Percentiles rank a stretch among this genome's conserved stretches.
Conservation (phyloP, 1,140 invertebrate species). For the Platyura marginata region DNA sequence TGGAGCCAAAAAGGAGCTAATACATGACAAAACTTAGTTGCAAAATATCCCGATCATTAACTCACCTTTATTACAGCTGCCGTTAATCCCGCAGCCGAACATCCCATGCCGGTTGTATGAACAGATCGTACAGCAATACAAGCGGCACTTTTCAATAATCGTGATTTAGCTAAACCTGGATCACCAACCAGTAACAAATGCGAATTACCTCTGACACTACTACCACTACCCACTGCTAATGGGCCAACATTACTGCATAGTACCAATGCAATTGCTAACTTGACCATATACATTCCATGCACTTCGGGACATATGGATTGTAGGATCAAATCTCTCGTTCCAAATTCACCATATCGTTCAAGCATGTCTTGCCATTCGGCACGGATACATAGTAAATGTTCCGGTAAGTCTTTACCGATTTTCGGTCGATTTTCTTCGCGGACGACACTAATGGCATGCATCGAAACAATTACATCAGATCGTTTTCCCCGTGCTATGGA, state of each 20-base stretch:
- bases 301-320: conserved; percentile 71
- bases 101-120: conserved; percentile 69
- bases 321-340: conserved; percentile 60
- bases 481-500: conserved; percentile 33
- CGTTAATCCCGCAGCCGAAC: conserved; percentile 75
- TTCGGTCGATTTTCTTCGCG: conserved; percentile 45
- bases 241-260: conserved; percentile 7
- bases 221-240: conserved; percentile 17
- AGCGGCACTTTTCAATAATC: conserved; percentile 60
- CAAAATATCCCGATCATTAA: neutral
- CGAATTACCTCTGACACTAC: conserved; percentile 47
- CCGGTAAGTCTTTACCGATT: conserved; percentile 42
- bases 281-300: conserved; percentile 74
- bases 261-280: conserved; percentile 55
- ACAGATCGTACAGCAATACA: conserved; percentile 60
- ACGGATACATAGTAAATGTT: conserved; percentile 47
- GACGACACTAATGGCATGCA: conserved; percentile 56
- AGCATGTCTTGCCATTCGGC: conserved; percentile 22
- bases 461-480: conserved; percentile 47
- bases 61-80: conserved; percentile 63
- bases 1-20: too few species aligned
- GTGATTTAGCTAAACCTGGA: conserved; percentile 81
- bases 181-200: conserved; percentile 81
- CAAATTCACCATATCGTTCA: conserved; percentile 26
- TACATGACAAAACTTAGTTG: neutral